Base-by-base conservation (phyloP, 2,113 vertebrate species). In the Rattus rattus region DNA sequence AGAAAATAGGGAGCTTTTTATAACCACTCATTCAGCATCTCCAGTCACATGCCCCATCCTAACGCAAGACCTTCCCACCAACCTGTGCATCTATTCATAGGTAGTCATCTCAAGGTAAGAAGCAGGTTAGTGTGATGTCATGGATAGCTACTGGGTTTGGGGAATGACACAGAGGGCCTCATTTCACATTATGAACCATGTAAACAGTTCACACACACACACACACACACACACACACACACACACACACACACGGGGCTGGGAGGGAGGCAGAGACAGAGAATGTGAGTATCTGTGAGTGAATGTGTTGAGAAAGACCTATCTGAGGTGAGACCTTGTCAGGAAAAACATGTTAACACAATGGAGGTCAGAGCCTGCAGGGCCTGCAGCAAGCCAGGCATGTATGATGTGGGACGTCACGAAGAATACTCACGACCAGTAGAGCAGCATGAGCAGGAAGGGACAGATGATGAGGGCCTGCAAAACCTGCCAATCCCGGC, bases 401-500 rank as follows among this genome's bases (percentile, higher is more conserved):
- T 0, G 0, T 14, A 28, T 22, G 70, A 9, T 43, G 69, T 14
- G 3, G 2, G 1, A 39, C 24, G 26, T 61, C 0, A 26, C 0
- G 43, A 91, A 30, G 63, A 92, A 97, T 98, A 99, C 99, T 99
- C 99, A 99, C 99, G 99, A 98, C 98, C 99, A 99, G 84, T 99
- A 99, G 2, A 99, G 98, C 89, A 99, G 99, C 99, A 99, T 99
- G 97, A 99, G 98, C 97, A 99, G 99, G 93, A 99, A 99, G 75
- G 99, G 99, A 81, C 99, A 99, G 98, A 99, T 99, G 98, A 99
- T 99, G 97, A 99, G 98, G 0, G 99, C 99, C 98, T 99, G 99
- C 81, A 99, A 99, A 95, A 99, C 98, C 98, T 99, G 99, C 99
- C 99, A 99, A 98, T 99, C 99, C 77, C 99, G 99, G 98, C 99